Conservation (phyloP, 2,888 invertebrate genomes). For the Orchestes rusci region DNA sequence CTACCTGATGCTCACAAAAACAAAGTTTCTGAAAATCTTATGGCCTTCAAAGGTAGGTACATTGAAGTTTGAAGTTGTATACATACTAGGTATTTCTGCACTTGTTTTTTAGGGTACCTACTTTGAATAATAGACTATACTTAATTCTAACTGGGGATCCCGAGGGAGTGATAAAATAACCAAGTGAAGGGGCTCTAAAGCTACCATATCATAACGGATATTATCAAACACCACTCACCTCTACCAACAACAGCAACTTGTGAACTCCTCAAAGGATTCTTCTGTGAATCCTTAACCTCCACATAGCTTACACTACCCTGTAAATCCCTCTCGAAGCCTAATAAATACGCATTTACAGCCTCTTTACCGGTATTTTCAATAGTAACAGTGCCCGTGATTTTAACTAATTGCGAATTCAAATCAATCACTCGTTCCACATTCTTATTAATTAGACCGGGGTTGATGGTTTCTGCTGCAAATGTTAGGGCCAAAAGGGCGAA, state of each 20-base stretch:
- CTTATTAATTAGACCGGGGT: constrained; percentile 58
- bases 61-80: no score
- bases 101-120: no score
- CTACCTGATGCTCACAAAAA: no score
- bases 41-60: no score
- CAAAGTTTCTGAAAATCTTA: no score
- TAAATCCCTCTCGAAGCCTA: constrained; percentile 59
- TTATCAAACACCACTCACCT: constrained; percentile 1
- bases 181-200: no score
- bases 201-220: no score
- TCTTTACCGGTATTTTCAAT: constrained; percentile 76
- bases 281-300: constrained; percentile 57
- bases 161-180: no score
- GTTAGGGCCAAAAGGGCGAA: constrained; percentile 22
- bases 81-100: no score
- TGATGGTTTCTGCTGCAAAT: constrained; percentile 37
- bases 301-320: constrained; percentile 66
- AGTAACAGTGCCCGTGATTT: constrained; percentile 70
- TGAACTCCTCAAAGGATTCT: constrained; percentile 48
- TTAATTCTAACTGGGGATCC: no score
- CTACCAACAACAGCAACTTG: constrained; percentile 30
- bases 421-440: constrained; percentile 85
- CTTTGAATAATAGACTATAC: no score
- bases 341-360: constrained; percentile 61
- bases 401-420: constrained; percentile 81